phyloP scores from a whole-genome alignment of 1,140 invertebrate genomes.

The Delia radicum region DNA sequence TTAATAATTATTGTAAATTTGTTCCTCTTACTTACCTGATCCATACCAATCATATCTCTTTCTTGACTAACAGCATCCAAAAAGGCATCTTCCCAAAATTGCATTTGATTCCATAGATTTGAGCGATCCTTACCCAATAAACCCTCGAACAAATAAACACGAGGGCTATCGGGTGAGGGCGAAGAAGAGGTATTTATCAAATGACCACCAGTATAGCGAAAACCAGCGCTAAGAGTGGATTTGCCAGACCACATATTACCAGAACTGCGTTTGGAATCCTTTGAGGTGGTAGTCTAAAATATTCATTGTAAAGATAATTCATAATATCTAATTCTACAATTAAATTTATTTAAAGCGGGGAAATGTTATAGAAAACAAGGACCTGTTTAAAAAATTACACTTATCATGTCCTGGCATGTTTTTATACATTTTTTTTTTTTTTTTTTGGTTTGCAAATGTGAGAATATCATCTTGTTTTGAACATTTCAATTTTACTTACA shows the following conservation, averaged over 20 bases:
- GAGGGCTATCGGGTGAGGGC: constrained; percentile 79
- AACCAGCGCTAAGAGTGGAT: constrained; percentile 83
- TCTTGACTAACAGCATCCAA: constrained; percentile 98
- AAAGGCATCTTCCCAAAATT: constrained; percentile 99
- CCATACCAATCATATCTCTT: constrained; percentile 98
- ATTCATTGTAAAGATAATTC: not conserved
- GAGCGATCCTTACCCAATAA: constrained; percentile 68
- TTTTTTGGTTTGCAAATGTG: not conserved
- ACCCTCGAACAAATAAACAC: constrained; percentile 92
- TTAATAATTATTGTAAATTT: not conserved
- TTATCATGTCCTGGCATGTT: not conserved
- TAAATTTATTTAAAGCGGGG: not conserved
- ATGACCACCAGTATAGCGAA: constrained; percentile 84
- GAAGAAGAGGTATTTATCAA: constrained; percentile 81
- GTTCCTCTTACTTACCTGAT: constrained; percentile 66
- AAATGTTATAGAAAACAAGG: not conserved
- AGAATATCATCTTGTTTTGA: not conserved
- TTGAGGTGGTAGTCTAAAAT: constrained; percentile 49
- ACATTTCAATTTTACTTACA: constrained; percentile 63
- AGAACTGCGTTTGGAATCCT: constrained; percentile 69
- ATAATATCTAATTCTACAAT: not conserved
- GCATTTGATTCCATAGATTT: constrained; percentile 98
- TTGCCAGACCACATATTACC: constrained; percentile 91
- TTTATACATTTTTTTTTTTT: not conserved
- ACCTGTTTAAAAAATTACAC: not conserved